Conservation (phyloP, 1,140 invertebrate genomes). For the Heliothis virescens region DNA sequence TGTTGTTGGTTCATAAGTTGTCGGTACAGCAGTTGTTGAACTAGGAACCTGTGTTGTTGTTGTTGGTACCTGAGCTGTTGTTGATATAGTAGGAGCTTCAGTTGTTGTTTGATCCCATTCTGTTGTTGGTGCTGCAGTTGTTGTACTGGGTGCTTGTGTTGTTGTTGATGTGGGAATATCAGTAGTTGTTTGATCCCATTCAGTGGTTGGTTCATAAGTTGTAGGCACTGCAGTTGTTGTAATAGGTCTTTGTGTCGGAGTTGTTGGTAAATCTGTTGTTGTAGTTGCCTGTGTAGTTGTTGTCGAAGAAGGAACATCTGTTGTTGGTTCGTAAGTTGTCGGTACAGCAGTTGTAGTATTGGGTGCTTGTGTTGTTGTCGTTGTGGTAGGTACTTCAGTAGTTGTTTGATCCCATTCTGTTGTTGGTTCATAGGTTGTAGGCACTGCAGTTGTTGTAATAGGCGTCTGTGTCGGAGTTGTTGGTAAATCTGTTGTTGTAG, state of each 20-base stretch:
- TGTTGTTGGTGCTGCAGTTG: background rate
- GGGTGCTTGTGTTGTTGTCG: constrained; percentile 33
- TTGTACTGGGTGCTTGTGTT: background rate
- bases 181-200: background rate
- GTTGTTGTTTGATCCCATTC: constrained; percentile 32
- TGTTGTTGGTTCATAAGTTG: too few species aligned
- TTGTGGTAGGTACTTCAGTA: background rate
- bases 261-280: constrained; percentile 4
- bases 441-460: too few species aligned
- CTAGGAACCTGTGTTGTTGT: background rate
- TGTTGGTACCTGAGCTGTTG: constrained; percentile 7
- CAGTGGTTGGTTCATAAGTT: background rate
- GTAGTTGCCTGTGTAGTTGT: too few species aligned
- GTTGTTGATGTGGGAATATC: constrained; percentile 18
- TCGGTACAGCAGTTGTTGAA: too few species aligned
- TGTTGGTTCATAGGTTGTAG: background rate
- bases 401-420: background rate
- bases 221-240: background rate
- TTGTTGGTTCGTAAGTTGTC: too few species aligned
- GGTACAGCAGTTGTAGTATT: background rate
- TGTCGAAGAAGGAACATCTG: too few species aligned
- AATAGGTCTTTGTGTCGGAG: background rate
- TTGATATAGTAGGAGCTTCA: background rate
- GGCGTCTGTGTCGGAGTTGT: background rate
- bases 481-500: background rate